Conservation (phyloP, 1,140 invertebrate genomes). For the Eriocheir sinensis region DNA sequence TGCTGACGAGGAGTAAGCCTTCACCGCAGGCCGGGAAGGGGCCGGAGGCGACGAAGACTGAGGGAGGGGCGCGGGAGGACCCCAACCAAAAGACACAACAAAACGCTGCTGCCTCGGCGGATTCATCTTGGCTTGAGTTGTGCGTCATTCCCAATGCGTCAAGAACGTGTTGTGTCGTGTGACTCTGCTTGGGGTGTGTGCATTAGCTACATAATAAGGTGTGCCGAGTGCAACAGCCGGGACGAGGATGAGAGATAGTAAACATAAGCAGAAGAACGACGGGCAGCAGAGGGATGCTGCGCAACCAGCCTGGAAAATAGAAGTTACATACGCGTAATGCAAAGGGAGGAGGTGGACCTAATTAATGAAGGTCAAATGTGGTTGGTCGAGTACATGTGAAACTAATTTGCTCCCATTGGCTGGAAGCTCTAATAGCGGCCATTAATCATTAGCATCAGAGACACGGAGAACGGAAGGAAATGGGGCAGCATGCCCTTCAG, state of each 20-base stretch:
- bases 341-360: constrained; percentile 39
- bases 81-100: background rate
- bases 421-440: constrained; percentile 38
- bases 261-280: background rate
- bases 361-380: constrained; percentile 42
- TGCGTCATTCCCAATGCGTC: background rate
- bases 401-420: constrained; percentile 36
- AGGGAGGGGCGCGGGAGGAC: background rate
- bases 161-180: background rate
- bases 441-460: constrained; percentile 64
- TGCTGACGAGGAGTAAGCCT: background rate
- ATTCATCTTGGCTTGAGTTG: background rate
- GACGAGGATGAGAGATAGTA: background rate
- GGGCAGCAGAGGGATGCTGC: background rate
- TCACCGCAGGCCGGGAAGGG: background rate
- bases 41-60: background rate
- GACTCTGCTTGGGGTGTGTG: no score
- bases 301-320: background rate
- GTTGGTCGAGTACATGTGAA: constrained; percentile 42
- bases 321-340: no score
- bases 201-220: no score
- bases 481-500: background rate
- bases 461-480: background rate
- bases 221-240: no score
- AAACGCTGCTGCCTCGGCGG: background rate